phyloP scores from a whole-genome alignment of 2,113 vertebrate species.

The Cebus imitator region DNA sequence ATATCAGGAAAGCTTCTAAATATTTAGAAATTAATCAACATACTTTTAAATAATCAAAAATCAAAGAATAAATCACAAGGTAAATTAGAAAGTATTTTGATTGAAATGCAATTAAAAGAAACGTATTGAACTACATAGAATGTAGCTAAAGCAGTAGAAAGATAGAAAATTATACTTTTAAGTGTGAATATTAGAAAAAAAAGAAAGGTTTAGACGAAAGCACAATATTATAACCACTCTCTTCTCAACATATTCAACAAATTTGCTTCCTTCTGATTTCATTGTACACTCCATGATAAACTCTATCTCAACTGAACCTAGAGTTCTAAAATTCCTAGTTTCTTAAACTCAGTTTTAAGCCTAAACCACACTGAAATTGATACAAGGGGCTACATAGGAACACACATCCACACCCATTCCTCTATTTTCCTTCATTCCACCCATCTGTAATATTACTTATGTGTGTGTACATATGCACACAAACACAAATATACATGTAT shows the following conservation, averaged over 20 bases:
- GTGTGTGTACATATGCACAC: background rate
- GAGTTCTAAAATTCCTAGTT: background rate
- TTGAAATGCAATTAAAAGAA: background rate
- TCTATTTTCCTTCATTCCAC: background rate
- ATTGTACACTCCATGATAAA: background rate
- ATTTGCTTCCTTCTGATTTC: background rate
- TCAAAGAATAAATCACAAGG: background rate
- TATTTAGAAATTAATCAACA: constrained; percentile 23
- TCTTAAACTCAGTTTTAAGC: background rate
- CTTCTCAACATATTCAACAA: background rate
- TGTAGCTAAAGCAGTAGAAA: background rate
- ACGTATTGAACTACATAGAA: background rate
- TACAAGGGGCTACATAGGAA: background rate
- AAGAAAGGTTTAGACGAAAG: background rate
- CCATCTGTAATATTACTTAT: background rate
- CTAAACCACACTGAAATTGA: background rate
- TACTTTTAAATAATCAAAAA: background rate
- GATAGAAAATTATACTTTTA: background rate
- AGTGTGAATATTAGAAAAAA: background rate
- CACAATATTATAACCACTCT: background rate
- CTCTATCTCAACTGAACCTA: background rate
- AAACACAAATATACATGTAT: background rate
- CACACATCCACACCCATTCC: background rate
- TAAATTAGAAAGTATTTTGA: background rate
- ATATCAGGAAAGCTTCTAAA: background rate